Evolutionary conservation across 2,797 vertebrate species (phyloP).

Genomic region (Falco peregrinus): DNA sequence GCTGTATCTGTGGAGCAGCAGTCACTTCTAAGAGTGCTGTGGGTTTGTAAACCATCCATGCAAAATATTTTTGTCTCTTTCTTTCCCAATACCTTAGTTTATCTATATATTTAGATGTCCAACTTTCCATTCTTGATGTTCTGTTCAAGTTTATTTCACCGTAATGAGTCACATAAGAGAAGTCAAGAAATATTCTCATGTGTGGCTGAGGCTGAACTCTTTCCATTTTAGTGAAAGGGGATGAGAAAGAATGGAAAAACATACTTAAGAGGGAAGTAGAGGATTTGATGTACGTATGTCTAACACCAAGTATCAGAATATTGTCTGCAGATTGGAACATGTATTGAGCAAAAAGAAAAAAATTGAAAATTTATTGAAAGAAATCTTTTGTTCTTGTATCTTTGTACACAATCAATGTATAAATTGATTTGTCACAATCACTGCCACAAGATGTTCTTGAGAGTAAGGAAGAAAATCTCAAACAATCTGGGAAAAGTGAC

Average conservation of each 20-base stretch:
- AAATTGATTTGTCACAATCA: not conserved
- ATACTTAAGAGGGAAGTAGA: not conserved
- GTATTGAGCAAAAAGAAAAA: not conserved
- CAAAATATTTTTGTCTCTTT: slow-evolving; percentile 11
- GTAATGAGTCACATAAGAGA: not conserved
- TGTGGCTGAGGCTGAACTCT: not conserved
- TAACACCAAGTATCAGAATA: not conserved
- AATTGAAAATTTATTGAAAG: not conserved
- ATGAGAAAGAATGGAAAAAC: not conserved
- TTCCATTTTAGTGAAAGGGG: not conserved
- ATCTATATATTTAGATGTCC: not conserved
- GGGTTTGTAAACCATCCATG: not conserved
- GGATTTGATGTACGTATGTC: not conserved
- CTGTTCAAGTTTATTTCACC: not conserved
- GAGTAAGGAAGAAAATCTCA: not conserved
- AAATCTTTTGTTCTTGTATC: not conserved
- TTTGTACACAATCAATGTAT: not conserved
- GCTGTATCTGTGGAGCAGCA: not conserved
- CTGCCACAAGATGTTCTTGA: not conserved
- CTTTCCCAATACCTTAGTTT: not conserved
- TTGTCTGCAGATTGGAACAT: not conserved
- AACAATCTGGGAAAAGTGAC: not conserved
- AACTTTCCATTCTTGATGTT: not conserved
- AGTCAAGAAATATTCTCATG: not conserved
- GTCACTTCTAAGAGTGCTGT: not conserved